phyloP scores from a whole-genome alignment of 2,888 invertebrate species.

The Heliconius sara region DNA sequence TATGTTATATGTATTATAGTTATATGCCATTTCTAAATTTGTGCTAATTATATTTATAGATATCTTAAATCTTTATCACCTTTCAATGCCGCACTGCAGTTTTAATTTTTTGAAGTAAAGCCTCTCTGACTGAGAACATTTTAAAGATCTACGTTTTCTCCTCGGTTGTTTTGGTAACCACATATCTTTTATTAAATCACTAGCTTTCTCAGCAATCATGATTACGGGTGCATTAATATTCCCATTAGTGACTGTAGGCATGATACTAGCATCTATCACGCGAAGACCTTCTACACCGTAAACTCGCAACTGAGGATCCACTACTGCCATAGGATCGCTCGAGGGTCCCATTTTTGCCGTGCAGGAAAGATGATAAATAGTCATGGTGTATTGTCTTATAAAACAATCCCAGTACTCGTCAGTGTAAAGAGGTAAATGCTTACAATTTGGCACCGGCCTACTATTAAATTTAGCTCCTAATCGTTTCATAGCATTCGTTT shows the following conservation, averaged over 20 bases:
- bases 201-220: slow-evolving; percentile 94
- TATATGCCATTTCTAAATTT: background rate
- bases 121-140: slow-evolving; percentile 58
- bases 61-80: slow-evolving; percentile 58
- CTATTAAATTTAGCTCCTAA: slow-evolving; percentile 91
- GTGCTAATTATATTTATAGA: slow-evolving; percentile 21
- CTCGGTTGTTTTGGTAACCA: slow-evolving; percentile 80
- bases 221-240: slow-evolving; percentile 94
- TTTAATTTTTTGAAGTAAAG: slow-evolving; percentile 54
- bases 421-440: slow-evolving; percentile 89
- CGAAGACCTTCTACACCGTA: slow-evolving; percentile 91
- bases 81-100: slow-evolving; percentile 59
- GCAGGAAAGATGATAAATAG: slow-evolving; percentile 93
- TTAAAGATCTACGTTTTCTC: slow-evolving; percentile 59
- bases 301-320: slow-evolving; percentile 90
- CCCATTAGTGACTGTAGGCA: slow-evolving; percentile 94
- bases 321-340: slow-evolving; percentile 90
- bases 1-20: background rate
- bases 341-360: slow-evolving; percentile 93
- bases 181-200: slow-evolving; percentile 90
- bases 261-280: slow-evolving; percentile 94
- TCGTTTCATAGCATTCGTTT: slow-evolving; percentile 90
- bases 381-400: slow-evolving; percentile 93
- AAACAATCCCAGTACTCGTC: slow-evolving; percentile 95
- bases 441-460: slow-evolving; percentile 91